Evolutionary conservation across 1,140 invertebrate genomes (phyloP).

Genomic region (Musca vetustissima): DNA sequence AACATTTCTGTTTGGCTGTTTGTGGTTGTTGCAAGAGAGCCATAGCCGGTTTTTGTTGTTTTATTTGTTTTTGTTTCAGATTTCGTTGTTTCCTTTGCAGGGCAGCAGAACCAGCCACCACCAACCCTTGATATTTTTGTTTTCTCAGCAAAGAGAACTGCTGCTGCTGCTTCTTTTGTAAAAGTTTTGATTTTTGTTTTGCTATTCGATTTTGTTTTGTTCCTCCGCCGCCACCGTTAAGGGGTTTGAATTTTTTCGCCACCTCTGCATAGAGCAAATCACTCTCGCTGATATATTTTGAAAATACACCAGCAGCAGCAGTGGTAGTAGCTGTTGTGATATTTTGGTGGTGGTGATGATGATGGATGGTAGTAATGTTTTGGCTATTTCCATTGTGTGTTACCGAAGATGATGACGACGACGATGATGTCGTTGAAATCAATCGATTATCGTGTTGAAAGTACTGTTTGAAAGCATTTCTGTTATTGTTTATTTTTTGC

Average conservation of each 20-base stretch:
- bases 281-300: slow-evolving; percentile 38
- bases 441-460: slow-evolving; percentile 50
- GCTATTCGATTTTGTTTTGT: neutral
- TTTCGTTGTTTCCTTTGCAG: no score
- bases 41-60: neutral
- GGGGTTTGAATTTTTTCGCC: slow-evolving; percentile 50
- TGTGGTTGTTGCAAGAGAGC: slow-evolving; percentile 9
- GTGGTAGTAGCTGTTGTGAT: slow-evolving; percentile 24
- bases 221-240: no score
- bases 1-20: neutral
- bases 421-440: neutral
- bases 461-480: slow-evolving; percentile 35
- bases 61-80: no score
- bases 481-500: slow-evolving; percentile 5
- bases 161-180: slow-evolving; percentile 3
- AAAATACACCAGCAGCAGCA: slow-evolving; percentile 27
- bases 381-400: no score
- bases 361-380: no score
- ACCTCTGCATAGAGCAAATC: slow-evolving; percentile 49
- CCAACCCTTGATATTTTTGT: neutral
- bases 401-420: no score
- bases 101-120: no score
- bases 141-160: slow-evolving; percentile 5
- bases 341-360: no score
- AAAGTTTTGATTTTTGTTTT: slow-evolving; percentile 16